Conservation (phyloP, 2,797 vertebrate species). For the Sitta carolinensis region DNA sequence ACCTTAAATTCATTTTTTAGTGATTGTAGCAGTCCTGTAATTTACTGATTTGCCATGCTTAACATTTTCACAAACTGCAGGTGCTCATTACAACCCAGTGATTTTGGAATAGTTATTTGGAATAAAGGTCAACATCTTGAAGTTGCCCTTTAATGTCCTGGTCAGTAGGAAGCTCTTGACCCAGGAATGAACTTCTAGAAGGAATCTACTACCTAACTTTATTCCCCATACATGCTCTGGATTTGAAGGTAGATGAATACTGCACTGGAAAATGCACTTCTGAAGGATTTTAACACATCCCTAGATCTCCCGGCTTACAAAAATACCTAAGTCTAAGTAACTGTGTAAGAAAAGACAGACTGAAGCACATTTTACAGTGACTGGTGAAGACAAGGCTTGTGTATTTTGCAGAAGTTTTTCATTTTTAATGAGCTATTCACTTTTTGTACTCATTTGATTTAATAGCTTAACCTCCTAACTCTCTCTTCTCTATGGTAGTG, state of each 20-base stretch:
- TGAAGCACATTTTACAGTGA: neutral
- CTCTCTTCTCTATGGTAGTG: slow-evolving; percentile 3
- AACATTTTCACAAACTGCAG: neutral
- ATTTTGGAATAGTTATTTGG: neutral
- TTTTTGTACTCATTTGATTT: slow-evolving; percentile 59
- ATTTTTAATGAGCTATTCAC: slow-evolving; percentile 55
- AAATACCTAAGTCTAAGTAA: neutral
- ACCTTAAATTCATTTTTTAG: neutral
- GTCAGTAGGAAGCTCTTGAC: neutral
- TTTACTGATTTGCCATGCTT: neutral
- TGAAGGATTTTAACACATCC: neutral
- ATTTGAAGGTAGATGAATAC: neutral
- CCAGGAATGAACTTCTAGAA: neutral
- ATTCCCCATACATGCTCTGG: neutral
- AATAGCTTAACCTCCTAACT: slow-evolving; percentile 33
- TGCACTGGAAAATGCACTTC: neutral
- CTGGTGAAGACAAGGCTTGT: neutral
- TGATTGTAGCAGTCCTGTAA: neutral
- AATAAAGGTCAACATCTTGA: neutral
- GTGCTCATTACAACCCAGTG: neutral
- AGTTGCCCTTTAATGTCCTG: neutral
- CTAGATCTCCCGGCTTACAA: neutral
- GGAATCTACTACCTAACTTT: neutral
- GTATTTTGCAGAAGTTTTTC: slow-evolving; percentile 31
- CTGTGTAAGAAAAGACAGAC: neutral